phyloP scores from a whole-genome alignment of 1,140 invertebrate genomes.

The Andricus grossulariae region DNA sequence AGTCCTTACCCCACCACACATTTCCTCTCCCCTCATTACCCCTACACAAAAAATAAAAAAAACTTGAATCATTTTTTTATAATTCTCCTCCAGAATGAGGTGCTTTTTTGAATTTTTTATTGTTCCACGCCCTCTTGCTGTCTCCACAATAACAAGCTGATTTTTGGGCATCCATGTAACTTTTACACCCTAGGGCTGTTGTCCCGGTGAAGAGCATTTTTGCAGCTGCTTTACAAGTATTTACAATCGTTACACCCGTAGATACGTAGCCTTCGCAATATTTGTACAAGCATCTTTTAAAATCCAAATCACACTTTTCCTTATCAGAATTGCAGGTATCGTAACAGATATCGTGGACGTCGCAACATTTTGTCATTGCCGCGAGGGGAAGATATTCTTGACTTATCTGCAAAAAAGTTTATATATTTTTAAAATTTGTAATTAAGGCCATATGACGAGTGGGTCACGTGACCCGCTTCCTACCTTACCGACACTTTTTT shows the following conservation, averaged over 20 bases:
- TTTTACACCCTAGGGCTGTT: slow-evolving; percentile 87
- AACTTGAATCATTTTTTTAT: slow-evolving; percentile 41
- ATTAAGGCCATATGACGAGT: too few relatives aligned
- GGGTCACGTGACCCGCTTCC: too few relatives aligned
- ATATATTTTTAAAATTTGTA: neutral
- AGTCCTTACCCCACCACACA: too few relatives aligned
- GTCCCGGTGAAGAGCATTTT: slow-evolving; percentile 90
- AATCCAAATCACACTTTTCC: slow-evolving; percentile 90
- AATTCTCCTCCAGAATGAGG: slow-evolving; percentile 67
- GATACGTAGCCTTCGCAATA: slow-evolving; percentile 85
- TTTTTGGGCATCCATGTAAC: slow-evolving; percentile 87
- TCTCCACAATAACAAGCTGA: slow-evolving; percentile 84
- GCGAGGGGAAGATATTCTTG: slow-evolving; percentile 84
- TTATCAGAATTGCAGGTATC: slow-evolving; percentile 91
- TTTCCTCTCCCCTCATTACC: too few relatives aligned
- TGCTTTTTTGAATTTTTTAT: slow-evolving; percentile 61
- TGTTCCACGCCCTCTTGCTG: slow-evolving; percentile 55
- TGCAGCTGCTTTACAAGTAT: slow-evolving; percentile 88
- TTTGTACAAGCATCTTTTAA: slow-evolving; percentile 89
- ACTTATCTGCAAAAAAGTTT: slow-evolving; percentile 79
- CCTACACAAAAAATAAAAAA: too few relatives aligned
- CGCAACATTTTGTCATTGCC: slow-evolving; percentile 90
- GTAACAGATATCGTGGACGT: slow-evolving; percentile 92
- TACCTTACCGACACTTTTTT: too few relatives aligned
- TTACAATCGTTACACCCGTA: slow-evolving; percentile 79